These are phyloP conservation scores for Odontothrips loti DNA, from an alignment of 2,888 invertebrate genomes.

Conservation along the genomic window DNA sequence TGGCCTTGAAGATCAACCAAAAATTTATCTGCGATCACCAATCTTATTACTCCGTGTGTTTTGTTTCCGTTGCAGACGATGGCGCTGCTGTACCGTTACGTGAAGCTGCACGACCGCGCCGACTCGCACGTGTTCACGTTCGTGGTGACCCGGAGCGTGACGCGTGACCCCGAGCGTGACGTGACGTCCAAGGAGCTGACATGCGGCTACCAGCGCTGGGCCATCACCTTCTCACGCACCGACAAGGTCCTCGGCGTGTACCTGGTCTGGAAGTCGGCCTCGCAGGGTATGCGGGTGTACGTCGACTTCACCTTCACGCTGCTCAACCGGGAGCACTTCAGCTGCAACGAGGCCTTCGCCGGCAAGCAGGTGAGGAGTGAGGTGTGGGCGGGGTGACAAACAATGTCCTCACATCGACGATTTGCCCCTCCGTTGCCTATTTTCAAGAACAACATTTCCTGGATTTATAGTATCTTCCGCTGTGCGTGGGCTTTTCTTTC, in stretches of 20 bases:
- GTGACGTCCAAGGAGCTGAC: slow-evolving; percentile 77
- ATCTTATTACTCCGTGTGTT: no score
- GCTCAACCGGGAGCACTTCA: slow-evolving; percentile 76
- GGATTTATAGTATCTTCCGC: no score
- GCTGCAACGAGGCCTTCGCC: slow-evolving; percentile 73
- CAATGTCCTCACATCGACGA: no score
- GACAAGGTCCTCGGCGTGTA: slow-evolving; percentile 73
- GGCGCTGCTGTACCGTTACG: slow-evolving; percentile 76
- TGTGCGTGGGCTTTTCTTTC: no score
- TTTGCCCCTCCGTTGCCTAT: no score
- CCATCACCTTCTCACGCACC: slow-evolving; percentile 69
- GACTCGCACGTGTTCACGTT: slow-evolving; percentile 82
- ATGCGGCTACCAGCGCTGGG: slow-evolving; percentile 78
- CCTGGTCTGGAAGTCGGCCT: slow-evolving; percentile 70
- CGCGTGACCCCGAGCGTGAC: slow-evolving; percentile 72
- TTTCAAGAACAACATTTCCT: no score
- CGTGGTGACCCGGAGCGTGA: slow-evolving; percentile 71
- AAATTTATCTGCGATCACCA: no score
- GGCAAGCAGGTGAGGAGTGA: slow-evolving; percentile 59
- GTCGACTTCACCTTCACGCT: slow-evolving; percentile 78
- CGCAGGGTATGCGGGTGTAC: slow-evolving; percentile 69
- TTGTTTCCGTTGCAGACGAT: slow-evolving; percentile 50
- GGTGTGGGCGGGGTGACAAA: no score
- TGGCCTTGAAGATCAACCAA: no score
- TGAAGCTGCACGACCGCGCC: slow-evolving; percentile 74